Evolutionary conservation across 2,113 vertebrate species (phyloP).

Genomic region (Numida meleagris): DNA sequence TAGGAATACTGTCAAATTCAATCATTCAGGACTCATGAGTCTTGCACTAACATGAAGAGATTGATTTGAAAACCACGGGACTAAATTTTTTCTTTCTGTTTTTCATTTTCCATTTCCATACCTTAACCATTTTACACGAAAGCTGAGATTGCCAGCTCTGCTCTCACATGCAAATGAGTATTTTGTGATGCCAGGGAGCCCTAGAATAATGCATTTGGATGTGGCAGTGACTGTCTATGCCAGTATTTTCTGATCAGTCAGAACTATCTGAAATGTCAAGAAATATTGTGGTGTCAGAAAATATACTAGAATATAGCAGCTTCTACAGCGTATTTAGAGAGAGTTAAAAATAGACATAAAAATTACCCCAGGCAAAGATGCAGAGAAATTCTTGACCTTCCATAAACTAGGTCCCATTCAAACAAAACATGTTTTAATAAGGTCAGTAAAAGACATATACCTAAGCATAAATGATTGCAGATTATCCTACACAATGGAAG

Average conservation of each 20-base stretch:
- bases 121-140: conserved; percentile 1
- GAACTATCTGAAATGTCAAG: not conserved
- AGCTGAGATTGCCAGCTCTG: conserved; percentile 55
- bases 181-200: not conserved
- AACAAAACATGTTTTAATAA: not conserved
- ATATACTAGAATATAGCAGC: not conserved
- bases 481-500: not conserved
- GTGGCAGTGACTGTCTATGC: not conserved
- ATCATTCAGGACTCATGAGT: conserved; percentile 41
- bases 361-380: not conserved
- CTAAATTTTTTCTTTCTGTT: conserved; percentile 14
- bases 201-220: not conserved
- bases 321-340: not conserved
- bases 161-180: conserved; percentile 39
- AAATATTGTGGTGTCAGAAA: conserved; percentile 21
- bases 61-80: conserved; percentile 42
- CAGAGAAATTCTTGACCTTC: conserved; percentile 5
- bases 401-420: not conserved
- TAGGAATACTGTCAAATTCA: conserved; percentile 64
- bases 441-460: not conserved
- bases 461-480: not conserved
- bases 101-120: conserved; percentile 49
- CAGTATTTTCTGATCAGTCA: not conserved
- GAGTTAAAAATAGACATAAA: conserved; percentile 31
- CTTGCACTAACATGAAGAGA: conserved; percentile 60